These are phyloP conservation scores for Tenthredo notha DNA, from an alignment of 2,888 invertebrate genomes.

Conservation along the genomic window DNA sequence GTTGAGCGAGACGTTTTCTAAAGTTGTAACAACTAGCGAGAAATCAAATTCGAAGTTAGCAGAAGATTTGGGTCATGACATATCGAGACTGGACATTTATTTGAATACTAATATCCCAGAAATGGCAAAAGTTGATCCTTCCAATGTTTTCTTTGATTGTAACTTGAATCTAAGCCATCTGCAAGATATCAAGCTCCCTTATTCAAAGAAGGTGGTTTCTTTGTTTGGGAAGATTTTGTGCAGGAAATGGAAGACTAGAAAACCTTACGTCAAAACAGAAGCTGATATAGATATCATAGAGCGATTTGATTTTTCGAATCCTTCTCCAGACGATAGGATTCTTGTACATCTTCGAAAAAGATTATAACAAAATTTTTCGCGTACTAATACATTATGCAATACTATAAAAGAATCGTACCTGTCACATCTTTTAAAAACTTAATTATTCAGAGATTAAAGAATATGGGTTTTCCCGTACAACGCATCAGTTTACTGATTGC, in stretches of 20 bases:
- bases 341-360: slow-evolving; percentile 72
- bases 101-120: slow-evolving; percentile 41
- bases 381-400: not conserved
- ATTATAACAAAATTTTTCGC: slow-evolving; percentile 42
- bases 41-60: slow-evolving; percentile 35
- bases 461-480: not conserved
- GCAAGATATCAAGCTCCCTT: slow-evolving; percentile 56
- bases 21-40: slow-evolving; percentile 14
- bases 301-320: slow-evolving; percentile 81
- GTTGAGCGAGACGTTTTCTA: slow-evolving; percentile 65
- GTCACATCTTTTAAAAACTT: not conserved
- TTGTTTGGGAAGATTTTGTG: slow-evolving; percentile 80
- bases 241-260: slow-evolving; percentile 70
- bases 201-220: slow-evolving; percentile 73
- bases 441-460: not conserved
- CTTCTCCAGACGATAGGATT: slow-evolving; percentile 83
- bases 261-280: slow-evolving; percentile 62
- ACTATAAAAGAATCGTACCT: not conserved
- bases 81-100: slow-evolving; percentile 52
- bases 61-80: slow-evolving; percentile 46
- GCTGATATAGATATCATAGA: slow-evolving; percentile 63
- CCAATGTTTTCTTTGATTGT: slow-evolving; percentile 62
- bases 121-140: slow-evolving; percentile 40
- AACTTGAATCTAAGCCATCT: slow-evolving; percentile 59
- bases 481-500: not conserved